These are phyloP conservation scores for Daphoenositta chrysoptera DNA, from an alignment of 2,113 vertebrate genomes.

Conservation along the genomic window DNA sequence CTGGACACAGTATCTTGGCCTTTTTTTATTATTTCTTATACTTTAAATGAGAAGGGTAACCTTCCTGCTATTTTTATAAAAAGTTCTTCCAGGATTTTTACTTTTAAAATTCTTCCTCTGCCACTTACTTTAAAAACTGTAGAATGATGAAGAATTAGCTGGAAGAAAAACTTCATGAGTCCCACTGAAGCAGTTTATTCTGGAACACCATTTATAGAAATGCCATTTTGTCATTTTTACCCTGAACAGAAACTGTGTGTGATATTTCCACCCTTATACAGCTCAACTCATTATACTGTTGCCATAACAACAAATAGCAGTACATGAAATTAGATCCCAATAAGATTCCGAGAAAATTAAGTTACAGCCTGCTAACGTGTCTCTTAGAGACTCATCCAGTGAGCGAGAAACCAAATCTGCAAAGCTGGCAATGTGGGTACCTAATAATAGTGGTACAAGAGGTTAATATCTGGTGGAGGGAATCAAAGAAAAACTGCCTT, in stretches of 20 bases:
- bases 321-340: constrained; percentile 70
- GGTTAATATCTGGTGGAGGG: not conserved
- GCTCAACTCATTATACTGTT: constrained; percentile 70
- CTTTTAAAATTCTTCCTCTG: not conserved
- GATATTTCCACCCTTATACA: constrained; percentile 73
- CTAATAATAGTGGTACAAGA: not conserved
- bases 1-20: not conserved
- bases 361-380: constrained; percentile 59
- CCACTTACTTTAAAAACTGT: not conserved
- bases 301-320: constrained; percentile 76
- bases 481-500: not conserved
- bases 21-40: not conserved
- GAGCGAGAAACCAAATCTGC: constrained; percentile 29
- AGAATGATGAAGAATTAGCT: constrained; percentile 41
- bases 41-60: not conserved
- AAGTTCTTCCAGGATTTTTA: not conserved
- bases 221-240: constrained; percentile 65
- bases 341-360: constrained; percentile 69
- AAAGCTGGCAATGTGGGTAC: not conserved
- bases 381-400: constrained; percentile 16
- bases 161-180: constrained; percentile 47
- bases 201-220: constrained; percentile 70
- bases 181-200: constrained; percentile 47
- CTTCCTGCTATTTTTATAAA: not conserved
- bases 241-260: constrained; percentile 66